Evolutionary conservation across 2,113 vertebrate species (phyloP).

Genomic region (Ahaetulla prasina): DNA sequence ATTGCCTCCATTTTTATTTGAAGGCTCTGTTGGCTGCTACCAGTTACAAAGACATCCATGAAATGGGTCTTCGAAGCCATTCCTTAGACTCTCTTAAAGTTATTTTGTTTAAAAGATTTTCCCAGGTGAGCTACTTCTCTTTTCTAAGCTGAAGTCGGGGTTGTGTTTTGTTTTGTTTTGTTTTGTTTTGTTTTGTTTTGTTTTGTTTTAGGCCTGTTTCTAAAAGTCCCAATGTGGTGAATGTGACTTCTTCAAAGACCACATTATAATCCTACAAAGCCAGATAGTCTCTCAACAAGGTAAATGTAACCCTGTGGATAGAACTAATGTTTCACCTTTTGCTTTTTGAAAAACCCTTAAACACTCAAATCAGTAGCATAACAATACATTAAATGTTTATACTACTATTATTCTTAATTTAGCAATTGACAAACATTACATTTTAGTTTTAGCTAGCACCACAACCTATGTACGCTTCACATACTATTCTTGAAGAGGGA

Average conservation of each 20-base stretch:
- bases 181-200: neutral
- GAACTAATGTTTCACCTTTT: slow-evolving; percentile 10
- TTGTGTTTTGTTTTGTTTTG: neutral
- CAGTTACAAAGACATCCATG: slow-evolving; percentile 72
- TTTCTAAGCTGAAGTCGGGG: slow-evolving; percentile 31
- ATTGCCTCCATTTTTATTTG: slow-evolving; percentile 50
- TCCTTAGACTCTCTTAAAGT: slow-evolving; percentile 83
- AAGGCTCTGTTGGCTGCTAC: slow-evolving; percentile 82
- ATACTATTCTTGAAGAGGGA: neutral
- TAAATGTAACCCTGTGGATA: slow-evolving; percentile 19
- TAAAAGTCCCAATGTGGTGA: slow-evolving; percentile 20
- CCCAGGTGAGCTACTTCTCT: slow-evolving; percentile 68
- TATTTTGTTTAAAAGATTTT: slow-evolving; percentile 81
- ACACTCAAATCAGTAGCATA: neutral
- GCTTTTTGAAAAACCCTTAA: slow-evolving; percentile 17
- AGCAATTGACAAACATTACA: neutral
- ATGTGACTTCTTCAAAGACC: slow-evolving; percentile 30
- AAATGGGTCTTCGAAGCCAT: slow-evolving; percentile 82
- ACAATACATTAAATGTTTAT: neutral
- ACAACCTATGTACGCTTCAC: neutral
- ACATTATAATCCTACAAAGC: slow-evolving; percentile 41
- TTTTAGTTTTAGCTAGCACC: neutral
- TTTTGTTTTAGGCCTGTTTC: slow-evolving; percentile 44
- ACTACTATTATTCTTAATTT: neutral
- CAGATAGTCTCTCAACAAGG: slow-evolving; percentile 34